phyloP scores from a whole-genome alignment of 1,140 invertebrate genomes.

The Temnothorax longispinosus region DNA sequence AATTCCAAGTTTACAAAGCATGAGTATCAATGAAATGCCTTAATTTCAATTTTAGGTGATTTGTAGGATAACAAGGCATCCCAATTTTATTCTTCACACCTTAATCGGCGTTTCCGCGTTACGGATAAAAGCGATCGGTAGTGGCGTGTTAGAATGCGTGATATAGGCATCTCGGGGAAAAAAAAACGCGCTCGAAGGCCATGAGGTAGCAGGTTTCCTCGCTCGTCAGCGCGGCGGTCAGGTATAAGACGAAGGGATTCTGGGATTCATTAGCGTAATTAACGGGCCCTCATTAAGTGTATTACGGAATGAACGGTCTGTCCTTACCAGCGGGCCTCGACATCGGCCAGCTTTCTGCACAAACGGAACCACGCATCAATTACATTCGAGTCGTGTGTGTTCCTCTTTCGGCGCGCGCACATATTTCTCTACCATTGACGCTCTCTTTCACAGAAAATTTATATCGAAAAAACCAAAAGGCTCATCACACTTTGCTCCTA shows the following conservation, averaged over 20 bases:
- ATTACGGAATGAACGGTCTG: constrained; percentile 68
- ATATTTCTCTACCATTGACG: background rate
- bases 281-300: constrained; percentile 77
- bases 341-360: constrained; percentile 65
- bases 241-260: constrained; percentile 73
- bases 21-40: constrained; percentile 28
- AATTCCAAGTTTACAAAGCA: background rate
- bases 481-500: background rate
- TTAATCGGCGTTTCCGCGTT: constrained; percentile 37
- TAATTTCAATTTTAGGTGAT: constrained; percentile 22
- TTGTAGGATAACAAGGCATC: constrained; percentile 36
- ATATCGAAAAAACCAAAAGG: background rate
- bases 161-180: constrained; percentile 21
- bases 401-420: constrained; percentile 5
- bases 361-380: constrained; percentile 72
- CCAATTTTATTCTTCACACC: constrained; percentile 24
- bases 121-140: background rate
- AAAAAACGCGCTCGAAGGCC: constrained; percentile 13
- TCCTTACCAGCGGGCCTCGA: constrained; percentile 25
- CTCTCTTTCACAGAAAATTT: constrained; percentile 9
- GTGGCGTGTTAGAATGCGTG: constrained; percentile 11
- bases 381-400: constrained; percentile 70
- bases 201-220: constrained; percentile 37
- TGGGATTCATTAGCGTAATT: constrained; percentile 79
- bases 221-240: constrained; percentile 18